Evolutionary conservation across 2,888 invertebrate genomes (phyloP), one percentile per base, ranked within the genome.

Genomic region (Onchidella celtica): DNA sequence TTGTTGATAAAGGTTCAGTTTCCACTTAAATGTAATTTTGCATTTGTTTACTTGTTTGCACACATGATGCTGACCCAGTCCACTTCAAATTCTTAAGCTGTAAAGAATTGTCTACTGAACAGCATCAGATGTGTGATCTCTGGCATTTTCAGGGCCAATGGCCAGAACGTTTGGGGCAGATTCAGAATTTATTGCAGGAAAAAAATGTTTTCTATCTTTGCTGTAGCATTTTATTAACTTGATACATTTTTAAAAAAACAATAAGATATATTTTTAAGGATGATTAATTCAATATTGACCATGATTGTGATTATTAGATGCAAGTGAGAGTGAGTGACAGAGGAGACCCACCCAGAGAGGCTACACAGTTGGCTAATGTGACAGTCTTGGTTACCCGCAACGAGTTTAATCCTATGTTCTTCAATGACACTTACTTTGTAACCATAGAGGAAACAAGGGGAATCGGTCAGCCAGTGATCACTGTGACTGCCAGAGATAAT

Each of bases 331-430:
- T 81, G 9, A 2, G 29, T 27, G 83, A 83, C 72, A 34, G 47
- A 55, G 82, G 74, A 0, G 27, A 21, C 9, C 79, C 82, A 4
- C 59, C 69, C 11, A 55, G 59, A 9, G n/a, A 32, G 9, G 74
- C 61, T 27, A n/a, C 34, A 3, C 24, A 3, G 32, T 29, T 34
- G 63, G 84, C 81, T 27, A 32, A 21, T 17, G 81, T 83, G 14
- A 74, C 24, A n/a, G 38, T 84, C 29, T 32, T n/a, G 21, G 83
- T 83, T 6, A 36, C 27, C 1, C 72, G 75, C 55, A 84, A 84
- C 47, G 1, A 3, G 0, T 29, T 61, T 36, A 4, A 55, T 21
- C 84, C 84, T 9, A 27, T 81, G 11, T 84, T 83, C 75, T 78
- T 75, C 69, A 38, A 57, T 1, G 24, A 47, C 0, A 40, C 75